Conservation (phyloP, 2,888 invertebrate genomes). For the Lysandra coridon region DNA sequence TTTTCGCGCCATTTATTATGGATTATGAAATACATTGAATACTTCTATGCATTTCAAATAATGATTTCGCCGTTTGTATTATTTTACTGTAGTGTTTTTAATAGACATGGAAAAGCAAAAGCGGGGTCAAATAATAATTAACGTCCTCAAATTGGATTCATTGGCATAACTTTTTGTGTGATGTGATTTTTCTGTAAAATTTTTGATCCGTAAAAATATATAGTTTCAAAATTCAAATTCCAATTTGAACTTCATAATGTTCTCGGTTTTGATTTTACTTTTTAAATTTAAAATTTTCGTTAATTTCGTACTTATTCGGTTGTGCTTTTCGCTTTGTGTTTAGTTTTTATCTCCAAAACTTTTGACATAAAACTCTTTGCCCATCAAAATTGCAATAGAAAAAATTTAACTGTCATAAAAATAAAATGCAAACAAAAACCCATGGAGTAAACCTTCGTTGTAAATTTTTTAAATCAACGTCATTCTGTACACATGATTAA, state of each 20-base stretch:
- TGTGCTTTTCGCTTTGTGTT: too few relatives aligned
- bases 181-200: too few relatives aligned
- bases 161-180: too few relatives aligned
- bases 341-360: too few relatives aligned
- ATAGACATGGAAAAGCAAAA: not conserved
- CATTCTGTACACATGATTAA: not conserved
- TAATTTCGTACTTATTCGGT: too few relatives aligned
- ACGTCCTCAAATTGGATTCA: too few relatives aligned
- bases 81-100: not conserved
- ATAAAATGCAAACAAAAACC: not conserved
- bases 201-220: too few relatives aligned
- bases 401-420: not conserved
- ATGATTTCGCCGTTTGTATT: not conserved
- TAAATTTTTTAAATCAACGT: not conserved
- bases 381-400: not conserved
- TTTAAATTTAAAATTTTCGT: too few relatives aligned
- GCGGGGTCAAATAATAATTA: too few relatives aligned
- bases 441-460: not conserved
- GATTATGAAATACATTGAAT: not conserved
- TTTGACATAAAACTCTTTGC: not conserved
- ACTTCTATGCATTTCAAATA: not conserved
- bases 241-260: too few relatives aligned
- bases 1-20: slow-evolving; percentile 18
- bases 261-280: too few relatives aligned
- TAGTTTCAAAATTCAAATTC: too few relatives aligned